These are phyloP conservation scores for Aplocera efformata DNA, from an alignment of 2,888 invertebrate genomes.

Conservation along the genomic window DNA sequence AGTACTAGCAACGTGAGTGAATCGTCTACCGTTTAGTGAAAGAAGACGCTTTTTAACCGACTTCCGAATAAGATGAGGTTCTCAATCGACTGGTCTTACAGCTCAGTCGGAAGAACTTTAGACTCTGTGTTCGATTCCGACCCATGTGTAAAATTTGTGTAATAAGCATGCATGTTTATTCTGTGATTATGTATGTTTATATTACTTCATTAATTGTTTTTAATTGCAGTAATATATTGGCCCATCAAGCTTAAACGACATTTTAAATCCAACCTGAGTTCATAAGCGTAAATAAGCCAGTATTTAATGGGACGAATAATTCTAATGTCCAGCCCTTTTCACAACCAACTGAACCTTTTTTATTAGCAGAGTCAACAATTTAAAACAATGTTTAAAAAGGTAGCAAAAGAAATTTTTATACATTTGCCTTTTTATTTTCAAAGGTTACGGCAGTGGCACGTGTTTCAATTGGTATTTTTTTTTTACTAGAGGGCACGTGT, in stretches of 20 bases:
- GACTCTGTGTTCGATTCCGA: too few relatives aligned
- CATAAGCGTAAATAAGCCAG: conserved; percentile 34
- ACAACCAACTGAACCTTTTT: conserved; percentile 38
- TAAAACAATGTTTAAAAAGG: conserved; percentile 33
- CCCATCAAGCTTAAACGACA: conserved; percentile 27
- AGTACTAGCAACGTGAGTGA: conserved; percentile 15
- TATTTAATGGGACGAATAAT: conserved; percentile 33
- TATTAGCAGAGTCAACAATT: conserved; percentile 43
- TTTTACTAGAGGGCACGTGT: too few relatives aligned
- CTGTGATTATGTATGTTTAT: too few relatives aligned
- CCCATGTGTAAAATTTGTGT: too few relatives aligned
- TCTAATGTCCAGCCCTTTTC: conserved; percentile 24
- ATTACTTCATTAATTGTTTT: too few relatives aligned
- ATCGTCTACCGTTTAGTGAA: neutral
- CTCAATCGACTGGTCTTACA: too few relatives aligned
- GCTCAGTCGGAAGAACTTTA: too few relatives aligned
- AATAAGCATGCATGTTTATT: too few relatives aligned
- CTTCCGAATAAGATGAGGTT: too few relatives aligned
- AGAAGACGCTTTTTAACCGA: too few relatives aligned
- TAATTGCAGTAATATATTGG: conserved; percentile 14
- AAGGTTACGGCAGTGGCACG: conserved; percentile 7
- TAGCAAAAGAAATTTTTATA: conserved; percentile 30
- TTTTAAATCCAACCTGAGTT: conserved; percentile 30
- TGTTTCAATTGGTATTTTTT: conserved; percentile 31
- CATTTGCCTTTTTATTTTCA: conserved; percentile 28